A percentile compares a stretch with the other conserved stretches of the same genome.
Evolutionary conservation across 1,140 invertebrate genomes (phyloP).

Genomic region (Drosophila bipectinata): DNA sequence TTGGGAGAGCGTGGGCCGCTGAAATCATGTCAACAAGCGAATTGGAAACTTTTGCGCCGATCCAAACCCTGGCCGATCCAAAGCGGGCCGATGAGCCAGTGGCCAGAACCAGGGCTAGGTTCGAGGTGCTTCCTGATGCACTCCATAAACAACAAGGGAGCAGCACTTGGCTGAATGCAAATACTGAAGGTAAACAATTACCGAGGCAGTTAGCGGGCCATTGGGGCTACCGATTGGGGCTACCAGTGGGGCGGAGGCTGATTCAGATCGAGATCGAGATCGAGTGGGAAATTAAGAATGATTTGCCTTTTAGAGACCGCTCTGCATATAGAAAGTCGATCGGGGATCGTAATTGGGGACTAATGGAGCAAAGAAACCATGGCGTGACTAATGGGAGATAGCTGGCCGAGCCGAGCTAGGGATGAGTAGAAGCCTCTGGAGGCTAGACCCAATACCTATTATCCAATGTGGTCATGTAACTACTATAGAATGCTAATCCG

Average conservation of each 20-base stretch:
- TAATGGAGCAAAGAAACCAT: background rate
- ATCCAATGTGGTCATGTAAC: slow-evolving; percentile 21
- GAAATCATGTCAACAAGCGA: slow-evolving; percentile 73
- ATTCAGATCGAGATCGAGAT: slow-evolving; percentile 24
- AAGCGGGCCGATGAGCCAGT: background rate
- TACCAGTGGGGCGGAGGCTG: slow-evolving; percentile 6
- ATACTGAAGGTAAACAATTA: slow-evolving; percentile 12
- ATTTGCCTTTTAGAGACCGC: background rate
- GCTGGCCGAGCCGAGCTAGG: no score
- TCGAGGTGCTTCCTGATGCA: slow-evolving; percentile 14
- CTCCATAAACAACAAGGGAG: background rate
- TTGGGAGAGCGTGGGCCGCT: background rate
- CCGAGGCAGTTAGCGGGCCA: slow-evolving; percentile 39
- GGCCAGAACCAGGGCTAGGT: no score
- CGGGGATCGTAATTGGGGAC: slow-evolving; percentile 20
- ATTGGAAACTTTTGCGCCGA: slow-evolving; percentile 57
- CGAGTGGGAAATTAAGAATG: slow-evolving; percentile 17
- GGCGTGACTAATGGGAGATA: no score
- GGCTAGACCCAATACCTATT: no score
- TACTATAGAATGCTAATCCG: background rate
- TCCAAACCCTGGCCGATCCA: slow-evolving; percentile 3
- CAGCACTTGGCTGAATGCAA: background rate
- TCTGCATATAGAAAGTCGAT: slow-evolving; percentile 55
- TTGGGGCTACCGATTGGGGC: slow-evolving; percentile 7
- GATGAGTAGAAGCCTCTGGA: no score